Evolutionary conservation across 2,113 vertebrate species (phyloP), one percentile per base, ranked within the genome.

Genomic region (Colistium nudipinnis): DNA sequence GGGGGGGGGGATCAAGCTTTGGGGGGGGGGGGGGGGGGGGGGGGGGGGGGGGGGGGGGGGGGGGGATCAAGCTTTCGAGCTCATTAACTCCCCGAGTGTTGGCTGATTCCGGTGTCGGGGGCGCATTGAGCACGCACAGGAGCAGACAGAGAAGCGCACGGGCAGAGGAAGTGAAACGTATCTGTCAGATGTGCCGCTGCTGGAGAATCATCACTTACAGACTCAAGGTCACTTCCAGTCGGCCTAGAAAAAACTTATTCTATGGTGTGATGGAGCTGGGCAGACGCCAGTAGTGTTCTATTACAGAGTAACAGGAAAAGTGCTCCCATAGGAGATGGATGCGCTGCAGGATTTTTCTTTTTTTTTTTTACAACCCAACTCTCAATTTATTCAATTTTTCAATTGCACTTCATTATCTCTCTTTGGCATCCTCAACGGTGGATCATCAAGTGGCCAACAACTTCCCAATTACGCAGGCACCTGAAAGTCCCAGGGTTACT

Each of bases 121-220:
- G 91, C 39, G 62, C 53, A 64, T 55, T 63, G 70, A 67, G 78
- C 57, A 74, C 76, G 82, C 81, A 90, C 86, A 41, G 82, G 82
- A 57, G 75, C 84, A 80, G 90, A 86, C 88, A 88, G 72, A 88
- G 82, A 74, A 78, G 82, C 86, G 71, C 6, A 47, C 77, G 80
- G 74, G 87, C 74, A 67, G 86, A 90, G 92, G 88, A 91, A 90
- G 93, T 92, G 92, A 94, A 94, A 87, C 70, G 39, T 66, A 87
- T 94, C 91, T 92, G 91, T 94, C 86, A 93, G 85, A 84, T 83
- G 61, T 86, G 84, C 80, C 76, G 81, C 73, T 76, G 73, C 87
- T 86, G 74, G 87, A 87, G 73, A 76, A 77, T 63, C 86, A 87
- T 90, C 92, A 70, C 91, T 91, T 72, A 73, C 63, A 80, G 63